Evolutionary conservation across 2,797 vertebrate species (phyloP).

Genomic region (Danio choprae): DNA sequence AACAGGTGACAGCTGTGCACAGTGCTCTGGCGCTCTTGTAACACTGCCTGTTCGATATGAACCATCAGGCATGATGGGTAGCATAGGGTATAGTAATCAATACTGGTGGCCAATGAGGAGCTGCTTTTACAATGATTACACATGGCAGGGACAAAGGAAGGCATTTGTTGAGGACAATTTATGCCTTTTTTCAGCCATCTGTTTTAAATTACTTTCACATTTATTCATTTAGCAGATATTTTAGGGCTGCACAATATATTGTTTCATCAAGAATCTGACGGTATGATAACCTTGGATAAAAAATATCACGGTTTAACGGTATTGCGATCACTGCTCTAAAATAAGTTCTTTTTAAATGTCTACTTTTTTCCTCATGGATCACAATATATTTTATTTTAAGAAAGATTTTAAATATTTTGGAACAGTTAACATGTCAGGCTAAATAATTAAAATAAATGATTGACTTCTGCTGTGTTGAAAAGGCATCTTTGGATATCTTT

Average conservation of each 20-base stretch:
- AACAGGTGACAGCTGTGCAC: constrained; percentile 29
- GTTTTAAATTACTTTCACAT: background rate
- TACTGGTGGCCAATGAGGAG: constrained; percentile 55
- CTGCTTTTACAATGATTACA: constrained; percentile 32
- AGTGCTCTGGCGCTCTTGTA: constrained; percentile 23
- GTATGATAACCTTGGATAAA: too few species aligned
- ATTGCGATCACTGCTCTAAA: too few species aligned
- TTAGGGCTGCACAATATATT: background rate
- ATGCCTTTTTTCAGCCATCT: constrained; percentile 21
- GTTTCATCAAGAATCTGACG: too few species aligned
- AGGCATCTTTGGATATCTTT: too few species aligned
- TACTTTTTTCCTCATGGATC: too few species aligned
- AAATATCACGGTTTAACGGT: too few species aligned
- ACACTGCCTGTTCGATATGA: constrained; percentile 52
- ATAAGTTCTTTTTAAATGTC: too few species aligned
- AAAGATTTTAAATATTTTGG: too few species aligned
- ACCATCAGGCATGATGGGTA: constrained; percentile 54
- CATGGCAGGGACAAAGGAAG: constrained; percentile 35
- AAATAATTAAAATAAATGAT: too few species aligned
- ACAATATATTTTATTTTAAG: too few species aligned
- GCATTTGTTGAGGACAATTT: constrained; percentile 39
- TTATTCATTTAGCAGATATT: background rate
- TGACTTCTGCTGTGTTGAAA: too few species aligned
- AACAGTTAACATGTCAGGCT: too few species aligned
- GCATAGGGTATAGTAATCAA: constrained; percentile 58